These are phyloP conservation scores for Callyntrura guangdongensis DNA, from an alignment of 2,888 invertebrate genomes.

Conservation along the genomic window DNA sequence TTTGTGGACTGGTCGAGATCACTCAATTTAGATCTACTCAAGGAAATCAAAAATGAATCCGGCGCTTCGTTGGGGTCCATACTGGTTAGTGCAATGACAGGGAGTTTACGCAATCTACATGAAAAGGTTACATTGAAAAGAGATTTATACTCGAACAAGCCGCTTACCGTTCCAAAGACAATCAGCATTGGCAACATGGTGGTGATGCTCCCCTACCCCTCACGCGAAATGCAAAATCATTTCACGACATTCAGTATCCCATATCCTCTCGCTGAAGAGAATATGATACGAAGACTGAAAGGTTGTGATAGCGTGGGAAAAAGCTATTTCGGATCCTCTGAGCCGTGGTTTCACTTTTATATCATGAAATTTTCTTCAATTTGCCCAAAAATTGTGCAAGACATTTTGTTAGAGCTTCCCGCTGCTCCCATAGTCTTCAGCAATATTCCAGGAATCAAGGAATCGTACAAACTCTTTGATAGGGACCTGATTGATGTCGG, in stretches of 20 bases:
- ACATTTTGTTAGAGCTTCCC: constrained; percentile 75
- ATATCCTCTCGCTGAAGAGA: constrained; percentile 77
- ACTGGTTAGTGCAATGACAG: constrained; percentile 77
- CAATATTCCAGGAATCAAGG: constrained; percentile 82
- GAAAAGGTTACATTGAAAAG: constrained; percentile 50
- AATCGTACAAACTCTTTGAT: constrained; percentile 77
- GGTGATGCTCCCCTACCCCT: constrained; percentile 81
- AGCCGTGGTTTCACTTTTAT: constrained; percentile 82
- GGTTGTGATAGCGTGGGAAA: constrained; percentile 67
- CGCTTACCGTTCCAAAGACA: not conserved
- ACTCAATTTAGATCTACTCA: constrained; percentile 75
- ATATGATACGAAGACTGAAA: constrained; percentile 72
- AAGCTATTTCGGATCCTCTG: constrained; percentile 73
- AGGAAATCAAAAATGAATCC: constrained; percentile 78
- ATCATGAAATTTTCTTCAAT: constrained; percentile 80
- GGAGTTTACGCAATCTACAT: constrained; percentile 73
- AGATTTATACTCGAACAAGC: not conserved
- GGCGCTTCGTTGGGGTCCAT: constrained; percentile 78
- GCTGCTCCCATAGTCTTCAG: constrained; percentile 82
- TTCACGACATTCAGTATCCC: constrained; percentile 82
- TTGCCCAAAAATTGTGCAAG: constrained; percentile 79
- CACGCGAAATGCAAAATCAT: constrained; percentile 79
- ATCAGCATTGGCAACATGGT: constrained; percentile 80
- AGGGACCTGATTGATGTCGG: constrained; percentile 78
- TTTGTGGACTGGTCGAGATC: constrained; percentile 79